Base-by-base conservation (phyloP, 92 coral and sea anemone genomes). In the Epizoanthus ramosus region DNA sequence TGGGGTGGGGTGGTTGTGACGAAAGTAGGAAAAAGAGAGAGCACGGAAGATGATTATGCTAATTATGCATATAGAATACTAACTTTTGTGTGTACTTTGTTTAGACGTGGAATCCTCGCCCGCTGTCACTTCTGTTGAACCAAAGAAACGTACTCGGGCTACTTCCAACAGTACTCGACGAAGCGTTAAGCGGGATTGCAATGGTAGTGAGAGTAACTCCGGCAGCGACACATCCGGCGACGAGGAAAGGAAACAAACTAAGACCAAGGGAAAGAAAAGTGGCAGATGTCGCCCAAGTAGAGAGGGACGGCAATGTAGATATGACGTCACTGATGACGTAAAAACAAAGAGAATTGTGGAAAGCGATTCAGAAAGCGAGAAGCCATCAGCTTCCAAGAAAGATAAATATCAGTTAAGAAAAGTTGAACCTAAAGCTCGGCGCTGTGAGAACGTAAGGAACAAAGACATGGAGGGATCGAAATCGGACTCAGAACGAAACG, bases 191-290 rank as follows among this genome's bases (percentile, higher is more conserved):
- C 80, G 69, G 69, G 52, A 80, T 80, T 73, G 84, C 53, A 81
- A 63, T 57, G 68, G 28, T 25, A 85, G 79, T 8, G 97, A 91
- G 39, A 90, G 88, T 41, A 84, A 92, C 67, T 93, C 98, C 33
- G 92, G 88, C 31, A 84, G 87, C 85, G 98, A 93, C 65, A 91
- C 93, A 64, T 79, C 94, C 0, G 98, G 89, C 19, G 92, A 74
- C 87, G 95, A 60, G 83, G 85, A 37, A 77, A 83, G 57, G 14
- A 80, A 74, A 65, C 80, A 24, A 67, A 69, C 17, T 74, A 88
- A 53, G 31, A 33, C 74, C 24, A 79, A 79, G 85, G 50, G 24
- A 24, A 72, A 24, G 59, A 56, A 57, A 68, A 67, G 56, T 22
- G 9, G 24, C 10, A 28, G 41, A 80, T 63, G 85, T 15, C 76